These are phyloP conservation scores for Orthonevra nobilis DNA, from an alignment of 2,888 invertebrate species.

Conservation along the genomic window DNA sequence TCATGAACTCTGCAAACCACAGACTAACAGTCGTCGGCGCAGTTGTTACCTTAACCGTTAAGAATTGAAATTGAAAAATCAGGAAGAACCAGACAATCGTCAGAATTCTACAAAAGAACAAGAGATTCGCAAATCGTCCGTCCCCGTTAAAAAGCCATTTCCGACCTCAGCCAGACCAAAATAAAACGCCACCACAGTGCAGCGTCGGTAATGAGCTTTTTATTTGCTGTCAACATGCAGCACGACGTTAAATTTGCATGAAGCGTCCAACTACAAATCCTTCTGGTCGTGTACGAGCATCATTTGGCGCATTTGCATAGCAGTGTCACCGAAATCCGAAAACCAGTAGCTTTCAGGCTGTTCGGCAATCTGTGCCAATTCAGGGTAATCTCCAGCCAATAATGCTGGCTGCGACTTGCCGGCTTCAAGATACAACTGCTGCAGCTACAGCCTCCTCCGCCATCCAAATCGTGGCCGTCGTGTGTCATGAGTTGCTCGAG, in stretches of 20 bases:
- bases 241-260: constrained; percentile 65
- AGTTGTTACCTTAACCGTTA: constrained; percentile 52
- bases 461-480: constrained; percentile 39
- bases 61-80: constrained; percentile 59
- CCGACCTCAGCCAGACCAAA: constrained; percentile 45
- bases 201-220: constrained; percentile 53
- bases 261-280: constrained; percentile 37
- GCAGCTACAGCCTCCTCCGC: background rate
- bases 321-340: constrained; percentile 25
- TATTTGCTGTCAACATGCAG: constrained; percentile 67
- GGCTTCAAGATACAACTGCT: no score
- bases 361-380: constrained; percentile 53
- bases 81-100: constrained; percentile 43
- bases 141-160: constrained; percentile 1
- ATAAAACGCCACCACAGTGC: constrained; percentile 12
- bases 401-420: constrained; percentile 53
- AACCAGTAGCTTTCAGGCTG: constrained; percentile 67
- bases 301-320: constrained; percentile 48
- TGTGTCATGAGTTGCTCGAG: constrained; percentile 49
- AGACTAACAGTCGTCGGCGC: constrained; percentile 8
- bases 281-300: constrained; percentile 52
- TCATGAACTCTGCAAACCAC: constrained; percentile 50
- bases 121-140: constrained; percentile 3
- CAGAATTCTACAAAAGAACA: constrained; percentile 33
- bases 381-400: constrained; percentile 66